Evolutionary conservation across 2,113 vertebrate species (phyloP), one percentile per base, ranked within the genome.

Genomic region (Pan paniscus): DNA sequence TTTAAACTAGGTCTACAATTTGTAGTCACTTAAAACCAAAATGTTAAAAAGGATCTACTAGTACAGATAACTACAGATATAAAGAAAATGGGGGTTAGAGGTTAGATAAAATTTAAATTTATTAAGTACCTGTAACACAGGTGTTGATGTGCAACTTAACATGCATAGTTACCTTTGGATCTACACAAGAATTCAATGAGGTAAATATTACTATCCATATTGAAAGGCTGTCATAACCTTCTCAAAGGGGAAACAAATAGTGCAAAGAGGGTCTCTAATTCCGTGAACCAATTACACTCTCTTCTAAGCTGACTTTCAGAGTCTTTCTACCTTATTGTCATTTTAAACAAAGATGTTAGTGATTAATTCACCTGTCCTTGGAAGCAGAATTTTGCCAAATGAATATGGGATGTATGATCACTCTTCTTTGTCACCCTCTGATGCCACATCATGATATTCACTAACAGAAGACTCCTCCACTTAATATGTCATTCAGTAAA

Each of bases 11-110:
- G 6, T 32, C 7, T 61, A 27, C 52, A 48, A 67, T 83, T 55
- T 92, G 6, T 50, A 89, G 80, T 94, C 20, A 27, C 18, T 75
- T 93, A 87, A 90, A 96, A 38, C 11, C 30, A 64, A 93, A 81
- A 48, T 76, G 12, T 75, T 80, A 90, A 93, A 55, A 46, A 40
- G 32, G 25, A 27, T 30, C 4, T 68, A 67, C 68, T 59, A n/a
- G 1, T 73, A 2, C 73, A 46, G 8, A 6, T 22, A 38, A 48
- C 10, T 57, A n/a, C 3, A 59, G 17, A 46, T n/a, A 72, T 52
- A 50, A 90, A 3, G 30, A 46, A 94, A 94, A 85, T 30, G 50
- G 35, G 3, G 1, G 4, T 13, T 61, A 48, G 8, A 12, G 5
- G 32, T 38, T 48, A 70, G 18, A 23, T 52, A 84, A 67, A 72